Base-by-base conservation (phyloP, 1,140 invertebrate genomes). In the Melitaea cinxia region DNA sequence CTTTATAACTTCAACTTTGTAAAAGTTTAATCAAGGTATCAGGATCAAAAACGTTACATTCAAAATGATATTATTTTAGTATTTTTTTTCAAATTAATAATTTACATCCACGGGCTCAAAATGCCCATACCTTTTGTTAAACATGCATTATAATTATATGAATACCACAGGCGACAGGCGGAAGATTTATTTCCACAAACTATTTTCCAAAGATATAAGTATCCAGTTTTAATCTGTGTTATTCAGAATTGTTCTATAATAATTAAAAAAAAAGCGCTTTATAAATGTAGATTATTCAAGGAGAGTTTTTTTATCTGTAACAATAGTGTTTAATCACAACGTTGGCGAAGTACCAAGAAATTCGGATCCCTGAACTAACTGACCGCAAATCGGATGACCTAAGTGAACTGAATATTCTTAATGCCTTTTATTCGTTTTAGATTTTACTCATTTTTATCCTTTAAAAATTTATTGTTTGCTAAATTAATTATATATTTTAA, bases 381-480 rank as follows among this genome's bases (percentile, higher is more conserved):
- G 55, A 57, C 55, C 55, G 55, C 55, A 57, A 57, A 57, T 57
- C 55, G 47, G 39, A 47, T 57, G 55, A 57, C 55, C 55, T 21
- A 30, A 57, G 37, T 47, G 39, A 57, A 12, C 24, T 57, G 39
- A 19, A 30, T 28, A 35, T 57, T 57, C 10, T 47, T 47, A n/a
- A 30, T 45, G 24, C 37, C 23, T 47, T 47, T 15, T n/a, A n/a
- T 30, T 52, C 49, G 10, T 52, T 30, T 30, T 30, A 52, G 7
- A 28, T 30, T 28, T 12, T 1, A 1, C 14, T 9, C 14, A 6
- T 17, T 15, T 7, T 30, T 47, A 23, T 47, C 35, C 19, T n/a
- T n/a, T n/a, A 4, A 21, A 9, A 6, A 14, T 42, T 17, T 6
- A 17, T 42, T 17, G 37, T 0, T 15, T 42, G 7, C 17, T 17